Conservation (phyloP, 2,797 vertebrate species). For the Todus mexicanus region DNA sequence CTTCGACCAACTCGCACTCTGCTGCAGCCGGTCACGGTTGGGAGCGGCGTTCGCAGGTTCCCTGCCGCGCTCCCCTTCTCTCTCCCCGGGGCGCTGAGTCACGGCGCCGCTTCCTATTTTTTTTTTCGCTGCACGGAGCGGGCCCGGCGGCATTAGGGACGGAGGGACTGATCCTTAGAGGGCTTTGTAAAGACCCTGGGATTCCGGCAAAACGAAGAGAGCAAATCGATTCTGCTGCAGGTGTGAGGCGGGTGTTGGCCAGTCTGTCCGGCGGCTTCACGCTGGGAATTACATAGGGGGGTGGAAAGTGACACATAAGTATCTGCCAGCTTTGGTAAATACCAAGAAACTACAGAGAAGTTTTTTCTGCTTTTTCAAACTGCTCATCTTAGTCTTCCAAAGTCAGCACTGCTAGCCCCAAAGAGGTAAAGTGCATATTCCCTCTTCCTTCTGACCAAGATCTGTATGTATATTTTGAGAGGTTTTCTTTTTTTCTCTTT, state of each 20-base stretch:
- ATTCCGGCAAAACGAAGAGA: not conserved
- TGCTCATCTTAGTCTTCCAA: not conserved
- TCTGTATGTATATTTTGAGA: not conserved
- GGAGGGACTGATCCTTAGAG: fast-evolving
- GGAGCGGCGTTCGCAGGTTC: too few species aligned
- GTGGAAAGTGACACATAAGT: fast-evolving
- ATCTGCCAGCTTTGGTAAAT: not conserved
- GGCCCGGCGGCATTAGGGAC: fast-evolving
- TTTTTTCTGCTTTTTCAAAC: not conserved
- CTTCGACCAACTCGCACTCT: not conserved
- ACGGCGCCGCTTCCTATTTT: fast-evolving
- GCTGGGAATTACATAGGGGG: not conserved
- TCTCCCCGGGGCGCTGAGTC: fast-evolving
- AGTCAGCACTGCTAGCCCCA: not conserved
- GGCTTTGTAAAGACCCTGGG: not conserved
- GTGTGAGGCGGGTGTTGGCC: not conserved
- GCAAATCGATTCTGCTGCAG: not conserved
- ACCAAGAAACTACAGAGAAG: not conserved
- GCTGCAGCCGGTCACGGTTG: too few species aligned
- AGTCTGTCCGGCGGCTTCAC: fast-evolving
- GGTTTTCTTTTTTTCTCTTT: not conserved
- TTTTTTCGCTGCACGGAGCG: too few species aligned
- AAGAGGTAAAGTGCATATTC: not conserved
- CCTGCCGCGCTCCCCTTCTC: fast-evolving
- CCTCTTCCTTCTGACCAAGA: not conserved